These are phyloP conservation scores for Trachythela sp. DNA, from an alignment of 64 coral and sea anemone genomes.

Conservation along the genomic window DNA sequence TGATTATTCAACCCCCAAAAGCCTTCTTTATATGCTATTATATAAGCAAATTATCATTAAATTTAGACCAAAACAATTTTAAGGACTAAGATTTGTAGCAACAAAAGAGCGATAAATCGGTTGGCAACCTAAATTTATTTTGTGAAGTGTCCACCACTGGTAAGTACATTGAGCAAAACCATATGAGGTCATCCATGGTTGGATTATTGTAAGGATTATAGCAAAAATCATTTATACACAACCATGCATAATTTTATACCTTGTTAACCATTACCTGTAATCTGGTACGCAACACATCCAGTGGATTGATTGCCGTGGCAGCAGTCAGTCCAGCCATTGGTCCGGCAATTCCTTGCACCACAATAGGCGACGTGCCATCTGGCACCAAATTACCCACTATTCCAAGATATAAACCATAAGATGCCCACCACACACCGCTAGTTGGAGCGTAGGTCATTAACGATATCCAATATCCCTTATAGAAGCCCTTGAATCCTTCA, in stretches of 20 bases:
- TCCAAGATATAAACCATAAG: conserved; percentile 36
- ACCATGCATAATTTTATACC: neutral
- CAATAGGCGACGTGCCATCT: conserved; percentile 51
- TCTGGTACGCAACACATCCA: conserved; percentile 70
- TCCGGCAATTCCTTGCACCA: conserved; percentile 62
- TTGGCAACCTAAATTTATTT: too few relatives aligned
- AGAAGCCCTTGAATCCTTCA: conserved; percentile 58
- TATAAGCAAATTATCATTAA: too few relatives aligned
- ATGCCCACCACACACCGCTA: conserved; percentile 85
- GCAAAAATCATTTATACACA: too few relatives aligned
- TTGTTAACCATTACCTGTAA: conserved; percentile 54
- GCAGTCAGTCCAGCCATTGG: conserved; percentile 68
- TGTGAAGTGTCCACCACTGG: too few relatives aligned
- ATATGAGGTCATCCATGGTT: too few relatives aligned
- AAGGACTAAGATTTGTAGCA: too few relatives aligned
- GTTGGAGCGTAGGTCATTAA: conserved; percentile 91
- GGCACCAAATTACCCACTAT: conserved; percentile 49
- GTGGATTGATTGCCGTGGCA: conserved; percentile 65
- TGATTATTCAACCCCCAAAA: too few relatives aligned
- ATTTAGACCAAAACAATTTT: too few relatives aligned
- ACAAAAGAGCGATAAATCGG: too few relatives aligned
- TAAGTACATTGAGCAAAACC: too few relatives aligned
- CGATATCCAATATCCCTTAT: conserved; percentile 82
- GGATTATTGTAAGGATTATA: too few relatives aligned
- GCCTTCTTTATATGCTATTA: too few relatives aligned